Percentiles rank a stretch among this genome's conserved stretches.
These are phyloP conservation scores for Yponomeuta plumbellus DNA, from an alignment of 2,888 invertebrate genomes.

Conservation along the genomic window DNA sequence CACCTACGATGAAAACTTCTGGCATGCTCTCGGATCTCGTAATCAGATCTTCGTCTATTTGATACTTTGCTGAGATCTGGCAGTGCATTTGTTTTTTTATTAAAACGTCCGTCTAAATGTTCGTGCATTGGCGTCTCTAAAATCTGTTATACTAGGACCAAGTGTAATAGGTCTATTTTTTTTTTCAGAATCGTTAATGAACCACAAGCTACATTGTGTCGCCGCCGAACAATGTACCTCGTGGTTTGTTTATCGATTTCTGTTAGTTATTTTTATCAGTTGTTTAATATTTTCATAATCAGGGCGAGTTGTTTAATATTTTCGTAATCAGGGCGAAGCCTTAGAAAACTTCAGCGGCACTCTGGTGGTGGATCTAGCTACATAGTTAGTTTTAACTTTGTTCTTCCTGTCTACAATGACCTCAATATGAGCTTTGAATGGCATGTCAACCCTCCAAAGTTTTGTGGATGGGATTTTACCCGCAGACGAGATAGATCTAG, in stretches of 20 bases:
- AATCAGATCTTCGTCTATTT: background rate
- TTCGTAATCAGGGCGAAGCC: too few species aligned
- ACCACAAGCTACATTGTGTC: background rate
- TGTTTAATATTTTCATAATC: background rate
- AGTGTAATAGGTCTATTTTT: background rate
- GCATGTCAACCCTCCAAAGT: too few species aligned
- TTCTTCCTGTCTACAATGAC: too few species aligned
- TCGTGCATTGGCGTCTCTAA: background rate
- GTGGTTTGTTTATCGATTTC: constrained; percentile 33
- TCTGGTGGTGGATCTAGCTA: too few species aligned
- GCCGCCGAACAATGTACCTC: background rate
- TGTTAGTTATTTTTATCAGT: constrained; percentile 17
- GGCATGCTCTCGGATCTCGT: background rate
- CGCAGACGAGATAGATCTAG: too few species aligned
- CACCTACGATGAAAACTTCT: background rate
- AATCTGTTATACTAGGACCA: background rate
- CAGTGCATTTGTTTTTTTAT: background rate
- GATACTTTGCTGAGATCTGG: background rate
- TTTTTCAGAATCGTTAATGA: constrained; percentile 21
- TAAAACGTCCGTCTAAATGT: background rate
- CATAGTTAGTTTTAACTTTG: too few species aligned
- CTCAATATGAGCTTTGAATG: too few species aligned
- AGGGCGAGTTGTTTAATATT: background rate
- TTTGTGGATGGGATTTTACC: too few species aligned
- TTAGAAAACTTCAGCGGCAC: too few species aligned